Conservation (phyloP, 2,113 vertebrate species). For the Eonycteris spelaea region DNA sequence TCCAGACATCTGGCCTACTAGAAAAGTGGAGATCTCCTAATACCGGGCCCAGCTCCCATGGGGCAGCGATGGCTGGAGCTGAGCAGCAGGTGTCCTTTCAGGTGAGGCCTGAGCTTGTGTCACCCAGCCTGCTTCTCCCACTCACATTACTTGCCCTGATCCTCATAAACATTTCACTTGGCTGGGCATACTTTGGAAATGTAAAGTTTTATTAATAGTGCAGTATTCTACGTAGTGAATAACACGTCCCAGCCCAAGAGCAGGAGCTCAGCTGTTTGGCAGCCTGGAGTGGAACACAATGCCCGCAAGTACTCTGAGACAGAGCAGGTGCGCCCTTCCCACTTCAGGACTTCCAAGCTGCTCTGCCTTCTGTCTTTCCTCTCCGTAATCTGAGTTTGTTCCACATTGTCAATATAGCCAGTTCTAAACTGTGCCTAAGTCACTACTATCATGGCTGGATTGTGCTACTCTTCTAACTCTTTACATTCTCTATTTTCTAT, state of each 20-base stretch:
- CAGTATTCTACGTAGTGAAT: background rate
- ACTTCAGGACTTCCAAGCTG: background rate
- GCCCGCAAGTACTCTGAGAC: accelerated
- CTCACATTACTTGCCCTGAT: background rate
- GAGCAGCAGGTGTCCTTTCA: background rate
- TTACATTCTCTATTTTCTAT: background rate
- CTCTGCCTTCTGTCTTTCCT: background rate
- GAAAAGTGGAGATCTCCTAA: background rate
- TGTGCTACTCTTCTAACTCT: background rate
- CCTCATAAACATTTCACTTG: background rate
- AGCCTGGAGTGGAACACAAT: background rate
- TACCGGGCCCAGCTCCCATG: background rate
- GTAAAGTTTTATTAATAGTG: background rate
- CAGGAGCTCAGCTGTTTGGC: background rate
- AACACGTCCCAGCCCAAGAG: background rate
- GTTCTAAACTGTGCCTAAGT: background rate
- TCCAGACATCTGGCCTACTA: background rate
- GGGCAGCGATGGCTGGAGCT: background rate
- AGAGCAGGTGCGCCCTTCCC: background rate
- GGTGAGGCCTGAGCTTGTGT: background rate
- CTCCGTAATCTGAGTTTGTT: background rate
- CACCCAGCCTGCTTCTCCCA: background rate
- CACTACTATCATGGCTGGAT: background rate
- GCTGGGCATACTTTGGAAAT: background rate
- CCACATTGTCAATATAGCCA: background rate